These are phyloP conservation scores for Ypsolopha sequella DNA, from an alignment of 2,888 invertebrate species.

Conservation along the genomic window DNA sequence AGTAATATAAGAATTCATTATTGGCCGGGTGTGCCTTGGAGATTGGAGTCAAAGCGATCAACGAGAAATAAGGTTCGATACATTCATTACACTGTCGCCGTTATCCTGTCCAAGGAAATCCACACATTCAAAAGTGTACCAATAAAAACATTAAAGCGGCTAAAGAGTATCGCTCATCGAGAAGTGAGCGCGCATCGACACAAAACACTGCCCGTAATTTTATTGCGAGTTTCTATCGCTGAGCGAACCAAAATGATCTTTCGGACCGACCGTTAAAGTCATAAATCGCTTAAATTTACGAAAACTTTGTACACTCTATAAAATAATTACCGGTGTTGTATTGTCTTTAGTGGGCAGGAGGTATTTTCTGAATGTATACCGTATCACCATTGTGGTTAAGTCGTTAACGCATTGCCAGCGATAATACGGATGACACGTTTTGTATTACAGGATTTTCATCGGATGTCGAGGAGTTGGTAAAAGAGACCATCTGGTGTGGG, in stretches of 20 bases:
- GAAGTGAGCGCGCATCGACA: constrained; percentile 43
- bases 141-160: constrained; percentile 21
- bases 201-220: constrained; percentile 56
- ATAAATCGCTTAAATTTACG: constrained; percentile 34
- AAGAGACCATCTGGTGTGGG: constrained; percentile 27
- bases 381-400: constrained; percentile 44
- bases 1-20: too few relatives aligned
- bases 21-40: too few relatives aligned
- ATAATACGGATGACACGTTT: constrained; percentile 46
- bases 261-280: constrained; percentile 33
- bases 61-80: too few relatives aligned
- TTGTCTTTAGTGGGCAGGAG: constrained; percentile 17
- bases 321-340: constrained; percentile 56
- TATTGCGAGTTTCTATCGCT: constrained; percentile 38
- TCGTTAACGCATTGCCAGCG: constrained; percentile 44
- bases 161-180: constrained; percentile 55
- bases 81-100: too few relatives aligned
- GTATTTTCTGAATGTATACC: constrained; percentile 50
- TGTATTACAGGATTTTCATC: constrained; percentile 30
- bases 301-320: constrained; percentile 32
- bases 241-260: constrained; percentile 43
- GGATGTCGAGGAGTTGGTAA: constrained; percentile 20
- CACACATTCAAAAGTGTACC: constrained; percentile 2
- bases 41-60: too few relatives aligned
- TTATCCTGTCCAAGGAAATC: neutral